A percentile compares a stretch with the other conserved stretches of the same genome.
phyloP scores from a whole-genome alignment of 1,140 invertebrate species.

The Tetramorium alpestre region DNA sequence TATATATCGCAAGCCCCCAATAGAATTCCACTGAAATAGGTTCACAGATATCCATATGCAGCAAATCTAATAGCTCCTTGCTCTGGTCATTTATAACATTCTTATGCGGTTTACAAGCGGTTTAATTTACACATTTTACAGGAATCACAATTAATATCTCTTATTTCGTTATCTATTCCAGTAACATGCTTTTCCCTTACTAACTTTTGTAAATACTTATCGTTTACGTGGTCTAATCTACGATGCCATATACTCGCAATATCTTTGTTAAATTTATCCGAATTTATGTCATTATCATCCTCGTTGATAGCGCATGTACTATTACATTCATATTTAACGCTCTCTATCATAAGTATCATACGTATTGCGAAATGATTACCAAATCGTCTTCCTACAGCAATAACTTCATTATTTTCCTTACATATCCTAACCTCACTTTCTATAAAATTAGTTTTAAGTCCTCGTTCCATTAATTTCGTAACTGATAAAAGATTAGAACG shows the following conservation, averaged over 20 bases:
- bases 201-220: not conserved
- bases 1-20: not conserved
- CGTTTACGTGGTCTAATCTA: constrained; percentile 1
- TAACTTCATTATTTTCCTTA: too few species aligned
- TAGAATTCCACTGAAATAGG: not conserved
- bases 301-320: not conserved
- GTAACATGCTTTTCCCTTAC: not conserved
- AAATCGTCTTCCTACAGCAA: too few species aligned
- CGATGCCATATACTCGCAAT: not conserved
- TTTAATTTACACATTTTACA: not conserved
- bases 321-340: not conserved
- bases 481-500: not conserved
- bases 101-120: not conserved
- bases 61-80: not conserved
- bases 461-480: not conserved
- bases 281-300: not conserved
- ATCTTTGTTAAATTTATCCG: not conserved
- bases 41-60: not conserved
- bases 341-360: not conserved
- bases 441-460: too few species aligned
- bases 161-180: not conserved
- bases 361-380: not conserved
- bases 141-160: not conserved
- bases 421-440: too few species aligned
- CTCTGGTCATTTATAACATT: not conserved